These are phyloP conservation scores for Menidia beryllina DNA, from an alignment of 2,113 vertebrate genomes.

Conservation along the genomic window DNA sequence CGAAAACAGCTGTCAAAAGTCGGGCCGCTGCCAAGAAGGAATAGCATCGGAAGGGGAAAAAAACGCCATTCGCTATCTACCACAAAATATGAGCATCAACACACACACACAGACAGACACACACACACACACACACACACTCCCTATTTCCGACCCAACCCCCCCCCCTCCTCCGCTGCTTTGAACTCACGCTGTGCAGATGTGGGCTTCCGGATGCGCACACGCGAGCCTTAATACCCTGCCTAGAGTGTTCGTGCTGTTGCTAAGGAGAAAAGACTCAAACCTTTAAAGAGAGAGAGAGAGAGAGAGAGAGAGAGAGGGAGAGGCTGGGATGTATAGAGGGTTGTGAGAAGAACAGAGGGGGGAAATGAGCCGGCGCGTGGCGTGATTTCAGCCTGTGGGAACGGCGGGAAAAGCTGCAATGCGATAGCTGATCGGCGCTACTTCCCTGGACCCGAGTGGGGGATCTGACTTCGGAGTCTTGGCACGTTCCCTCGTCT, in stretches of 20 bases:
- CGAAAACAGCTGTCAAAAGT: constrained; percentile 63
- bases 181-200: constrained; percentile 63
- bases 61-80: constrained; percentile 49
- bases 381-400: constrained; percentile 65
- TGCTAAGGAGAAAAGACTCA: constrained; percentile 78
- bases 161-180: neutral
- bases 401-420: constrained; percentile 53
- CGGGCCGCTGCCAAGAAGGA: constrained; percentile 34
- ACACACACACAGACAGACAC: too few relatives aligned
- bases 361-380: constrained; percentile 67
- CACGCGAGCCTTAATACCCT: constrained; percentile 61
- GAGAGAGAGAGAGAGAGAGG: neutral
- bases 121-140: too few relatives aligned
- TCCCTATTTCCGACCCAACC: neutral
- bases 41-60: constrained; percentile 51
- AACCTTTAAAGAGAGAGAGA: constrained; percentile 45
- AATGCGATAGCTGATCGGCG: constrained; percentile 30
- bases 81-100: constrained; percentile 31
- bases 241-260: constrained; percentile 67
- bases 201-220: constrained; percentile 69
- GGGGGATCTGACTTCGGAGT: constrained; percentile 7
- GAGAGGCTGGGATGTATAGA: constrained; percentile 27
- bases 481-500: constrained; percentile 20
- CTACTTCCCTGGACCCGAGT: constrained; percentile 14
- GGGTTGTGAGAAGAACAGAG: constrained; percentile 55